phyloP scores from a whole-genome alignment of 2,113 vertebrate species.

The Halcyon senegalensis region DNA sequence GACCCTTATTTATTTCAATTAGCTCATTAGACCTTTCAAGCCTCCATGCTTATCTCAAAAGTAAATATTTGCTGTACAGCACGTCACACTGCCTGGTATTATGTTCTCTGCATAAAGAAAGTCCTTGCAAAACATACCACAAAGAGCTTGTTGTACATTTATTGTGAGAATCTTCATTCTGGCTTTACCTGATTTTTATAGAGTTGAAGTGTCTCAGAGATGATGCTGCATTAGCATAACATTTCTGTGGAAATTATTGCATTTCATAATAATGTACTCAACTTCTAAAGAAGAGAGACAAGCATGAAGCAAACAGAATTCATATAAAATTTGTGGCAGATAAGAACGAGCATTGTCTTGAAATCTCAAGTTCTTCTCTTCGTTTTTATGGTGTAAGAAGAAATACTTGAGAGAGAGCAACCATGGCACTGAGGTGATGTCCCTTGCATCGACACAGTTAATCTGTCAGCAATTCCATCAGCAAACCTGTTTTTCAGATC shows the following conservation, averaged over 20 bases:
- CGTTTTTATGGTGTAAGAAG: not conserved
- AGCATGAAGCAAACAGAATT: constrained; percentile 21
- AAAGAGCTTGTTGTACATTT: constrained; percentile 4
- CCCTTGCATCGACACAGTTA: not conserved
- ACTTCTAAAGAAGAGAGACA: not conserved
- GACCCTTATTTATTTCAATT: constrained; percentile 60
- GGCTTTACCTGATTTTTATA: not conserved
- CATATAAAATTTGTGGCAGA: not conserved
- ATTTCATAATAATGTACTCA: constrained; percentile 28
- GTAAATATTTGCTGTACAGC: constrained; percentile 25
- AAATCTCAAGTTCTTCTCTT: constrained; percentile 28
- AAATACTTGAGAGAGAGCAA: constrained; percentile 25
- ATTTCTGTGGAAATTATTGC: not conserved
- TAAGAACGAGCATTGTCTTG: not conserved
- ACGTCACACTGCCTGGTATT: not conserved
- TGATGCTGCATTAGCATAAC: not conserved
- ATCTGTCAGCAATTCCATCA: constrained; percentile 45
- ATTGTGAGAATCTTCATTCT: not conserved
- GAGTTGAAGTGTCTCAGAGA: constrained; percentile 8
- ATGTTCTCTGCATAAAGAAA: not conserved
- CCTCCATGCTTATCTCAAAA: constrained; percentile 40
- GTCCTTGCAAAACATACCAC: not conserved
- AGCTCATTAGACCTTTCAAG: constrained; percentile 30
- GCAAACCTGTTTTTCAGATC: constrained; percentile 26
- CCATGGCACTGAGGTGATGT: not conserved